A percentile compares a stretch with the other conserved stretches of the same genome.
Conservation (phyloP, 2,113 vertebrate species). For the Amphiprion ocellaris region DNA sequence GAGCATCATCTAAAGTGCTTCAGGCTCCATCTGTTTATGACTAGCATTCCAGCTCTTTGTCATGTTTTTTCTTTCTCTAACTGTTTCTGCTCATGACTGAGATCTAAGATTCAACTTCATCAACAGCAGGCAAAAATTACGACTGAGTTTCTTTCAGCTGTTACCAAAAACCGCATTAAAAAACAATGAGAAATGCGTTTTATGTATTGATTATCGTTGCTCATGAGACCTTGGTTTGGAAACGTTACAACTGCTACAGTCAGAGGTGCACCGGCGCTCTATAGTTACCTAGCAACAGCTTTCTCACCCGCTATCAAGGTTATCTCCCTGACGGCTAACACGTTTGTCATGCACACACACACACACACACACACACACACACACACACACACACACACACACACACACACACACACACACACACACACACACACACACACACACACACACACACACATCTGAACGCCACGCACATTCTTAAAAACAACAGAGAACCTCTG, state of each 20-base stretch:
- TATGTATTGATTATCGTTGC: conserved; percentile 20
- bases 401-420: conserved; percentile 2
- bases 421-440: conserved; percentile 6
- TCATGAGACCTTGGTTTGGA: conserved; percentile 5
- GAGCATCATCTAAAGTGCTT: conserved; percentile 27
- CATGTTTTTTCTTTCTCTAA: not conserved
- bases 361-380: not conserved
- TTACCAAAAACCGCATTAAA: conserved; percentile 5
- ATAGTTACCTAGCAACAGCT: conserved; percentile 77
- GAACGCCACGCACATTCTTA: conserved; percentile 18
- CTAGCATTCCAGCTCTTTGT: not conserved
- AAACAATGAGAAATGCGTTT: not conserved
- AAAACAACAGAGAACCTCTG: not conserved
- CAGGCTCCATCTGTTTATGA: conserved; percentile 34
- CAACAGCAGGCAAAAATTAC: not conserved
- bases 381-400: conserved; percentile 1
- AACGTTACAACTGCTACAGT: conserved; percentile 25
- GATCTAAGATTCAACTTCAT: not conserved
- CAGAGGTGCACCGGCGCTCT: conserved; percentile 12
- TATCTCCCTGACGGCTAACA: conserved; percentile 55
- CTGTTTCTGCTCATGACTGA: not conserved
- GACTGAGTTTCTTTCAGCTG: not conserved
- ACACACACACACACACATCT: conserved; percentile 5
- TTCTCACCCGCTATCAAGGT: conserved; percentile 68
- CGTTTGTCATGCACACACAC: conserved; percentile 25